phyloP scores from a whole-genome alignment of 1,140 invertebrate genomes.

The Dysdera silvatica region DNA sequence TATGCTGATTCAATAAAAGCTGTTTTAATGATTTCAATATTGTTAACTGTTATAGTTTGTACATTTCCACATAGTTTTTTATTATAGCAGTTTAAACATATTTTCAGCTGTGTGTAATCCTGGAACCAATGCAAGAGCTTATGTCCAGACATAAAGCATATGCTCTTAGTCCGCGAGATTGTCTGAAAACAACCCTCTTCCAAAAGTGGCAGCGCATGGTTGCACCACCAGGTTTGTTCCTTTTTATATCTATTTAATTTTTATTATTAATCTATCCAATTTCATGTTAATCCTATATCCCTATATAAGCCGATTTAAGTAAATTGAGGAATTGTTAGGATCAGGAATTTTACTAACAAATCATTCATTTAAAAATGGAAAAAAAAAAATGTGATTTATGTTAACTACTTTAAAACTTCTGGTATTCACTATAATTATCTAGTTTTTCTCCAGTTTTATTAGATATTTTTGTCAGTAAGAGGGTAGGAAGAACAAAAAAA shows the following conservation, averaged over 20 bases:
- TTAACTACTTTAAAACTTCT: too few species aligned
- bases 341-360: neutral
- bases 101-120: constrained; percentile 62
- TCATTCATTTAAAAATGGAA: too few species aligned
- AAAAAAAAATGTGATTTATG: too few species aligned
- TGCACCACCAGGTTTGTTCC: constrained; percentile 64
- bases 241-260: neutral
- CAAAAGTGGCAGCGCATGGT: constrained; percentile 99
- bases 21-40: neutral
- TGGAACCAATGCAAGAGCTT: constrained; percentile 98
- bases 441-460: too few species aligned
- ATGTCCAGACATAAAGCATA: constrained; percentile 98
- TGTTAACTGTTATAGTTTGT: neutral
- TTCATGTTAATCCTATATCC: neutral
- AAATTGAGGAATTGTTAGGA: neutral
- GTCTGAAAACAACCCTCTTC: constrained; percentile 94
- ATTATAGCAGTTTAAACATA: constrained; percentile 32
- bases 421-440: too few species aligned
- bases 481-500: too few species aligned
- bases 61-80: neutral
- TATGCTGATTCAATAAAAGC: too few species aligned
- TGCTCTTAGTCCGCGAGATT: constrained; percentile 87
- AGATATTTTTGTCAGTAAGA: too few species aligned
- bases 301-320: too few species aligned
- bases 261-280: neutral